Base-by-base conservation (phyloP, 2,113 vertebrate genomes). In the Anser cygnoides region DNA sequence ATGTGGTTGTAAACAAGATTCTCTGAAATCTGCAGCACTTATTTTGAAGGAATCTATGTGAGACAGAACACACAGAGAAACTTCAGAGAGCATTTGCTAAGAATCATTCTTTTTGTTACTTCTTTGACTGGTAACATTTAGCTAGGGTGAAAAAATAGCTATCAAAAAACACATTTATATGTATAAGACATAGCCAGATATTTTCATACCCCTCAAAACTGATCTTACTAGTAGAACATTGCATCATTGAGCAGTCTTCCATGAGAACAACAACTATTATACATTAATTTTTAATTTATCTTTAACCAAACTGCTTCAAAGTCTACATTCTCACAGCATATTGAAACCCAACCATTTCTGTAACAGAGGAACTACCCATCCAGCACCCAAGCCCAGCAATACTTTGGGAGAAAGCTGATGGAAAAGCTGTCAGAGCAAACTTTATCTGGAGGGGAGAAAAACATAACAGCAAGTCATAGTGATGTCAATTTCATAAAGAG, bases 271-370 rank as follows among this genome's bases (percentile, higher is more conserved):
- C 29, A 63, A 92, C 89, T 70, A 82, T 89, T 87, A 68, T 18
- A 78, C 29, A 57, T 31, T 11, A 91, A 88, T 68, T 94, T 74
- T 54, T 90, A 61, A 87, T 87, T 89, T 95, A 79, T 87, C 73
- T 90, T 83, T 74, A 84, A 21, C 50, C 15, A 0, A 17, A n/a
- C 57, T 93, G 50, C 44, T 90, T 84, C 79, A 79, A 31, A 59
- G 37, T 39, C n/a, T 62, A 41, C 11, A 79, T 78, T 86, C 59
- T 80, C 57, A 68, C 2, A 86, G 63, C 26, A 61, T 37, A 55
- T 3, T 75, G 61, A 88, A 88, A 81, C 61, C 11, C 57, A 71
- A 52, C 6, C 61, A 71, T 31, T 28, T 63, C 57, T 57, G 29
- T 75, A 82, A 79, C 16, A 84, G 33, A 78, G 23, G 26, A 82